Evolutionary conservation across 2,113 vertebrate species (phyloP), one percentile per base, ranked within the genome.

Genomic region (Taurulus bubalis): DNA sequence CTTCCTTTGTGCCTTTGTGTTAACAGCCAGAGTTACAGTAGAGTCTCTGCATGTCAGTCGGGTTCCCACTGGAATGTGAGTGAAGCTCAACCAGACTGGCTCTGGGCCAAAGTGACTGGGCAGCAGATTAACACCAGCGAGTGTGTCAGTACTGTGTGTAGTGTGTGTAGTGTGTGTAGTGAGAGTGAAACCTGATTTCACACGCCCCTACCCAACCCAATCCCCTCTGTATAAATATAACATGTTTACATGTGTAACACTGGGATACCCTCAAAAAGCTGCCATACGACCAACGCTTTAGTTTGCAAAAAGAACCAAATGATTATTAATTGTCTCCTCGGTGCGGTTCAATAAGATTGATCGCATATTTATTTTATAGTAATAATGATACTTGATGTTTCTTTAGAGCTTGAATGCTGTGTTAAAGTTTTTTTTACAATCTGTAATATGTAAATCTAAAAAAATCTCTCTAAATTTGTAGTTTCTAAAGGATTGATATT

Each of bases 61-160:
- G 63, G 67, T 71, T 63, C 14, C 0, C 51, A 16, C 64, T 38
- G 87, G 89, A 84, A 88, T 88, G 49, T 59, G 56, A 71, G 80
- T 49, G 84, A 90, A 87, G 85, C 88, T 79, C 83, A 72, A 89
- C 86, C 71, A 66, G 82, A 77, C 80, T 80, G 86, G 91, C 80
- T 87, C 67, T 34, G 38, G 77, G 86, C 87, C 90, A 90, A 71
- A 83, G 68, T n/a, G 84, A 68, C 77, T 58, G 82, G 56, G 76
- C 75, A 67, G 45, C 65, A 85, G 81, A 83, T 87, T 78, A 82
- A 84, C 72, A 81, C 75, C 65, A 24, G 47, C 40, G 1, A 55
- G 40, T n/a, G n/a, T n/a, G n/a, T n/a, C n/a, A n/a, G n/a, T n/a
- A n/a, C n/a, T 60, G 59, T 24, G 40, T 40, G 38, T 38, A 10